Evolutionary conservation across 1,140 invertebrate species (phyloP), one percentile per base, ranked within the genome.

Genomic region (Zaprionus camerounensis): DNA sequence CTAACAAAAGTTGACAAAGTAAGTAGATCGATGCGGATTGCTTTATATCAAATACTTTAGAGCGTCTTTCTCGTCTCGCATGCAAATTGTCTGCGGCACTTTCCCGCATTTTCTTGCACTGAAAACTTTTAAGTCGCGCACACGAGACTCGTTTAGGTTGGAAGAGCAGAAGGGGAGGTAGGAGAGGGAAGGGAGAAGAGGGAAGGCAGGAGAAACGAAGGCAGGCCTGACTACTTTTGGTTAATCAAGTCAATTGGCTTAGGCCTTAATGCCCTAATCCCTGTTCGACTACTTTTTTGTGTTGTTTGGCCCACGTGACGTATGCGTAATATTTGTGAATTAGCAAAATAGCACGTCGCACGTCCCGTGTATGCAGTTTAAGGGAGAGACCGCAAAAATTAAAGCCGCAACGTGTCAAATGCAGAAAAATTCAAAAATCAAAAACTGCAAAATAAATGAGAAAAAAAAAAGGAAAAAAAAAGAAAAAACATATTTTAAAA

Each of bases 381-480:
- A 46, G 34, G 63, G 38, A 70, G 24, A 31, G 7, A 17, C 5
- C 31, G 51, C 6, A 74, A 55, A 75, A 44, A 59, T 36, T 11
- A 62, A 46, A 64, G 58, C 62, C 70, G 75, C 41, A 81, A 84
- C 82, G 83, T 87, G 83, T 87, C 84, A 83, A 84, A 87, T 83
- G 71, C 84, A 88, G 78, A 57, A 84, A 77, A 84, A 71, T 17
- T 80, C 67, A 55, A 78, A 88, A 80, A 70, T 79, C 70, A 62
- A 71, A 80, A 36, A 57, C 31, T 34, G 51, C 44, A 55, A 28
- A 22, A 28, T 2, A 55, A 28, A 26, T n/a, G 1, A 15, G 11
- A 34, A 5, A 28, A 22, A 38, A 41, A 6, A 57, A 41, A 64
- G n/a, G n/a, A 49, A 20, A 26, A 38, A 11, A 15, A n/a, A 57